phyloP scores from a whole-genome alignment of 2,888 invertebrate genomes.

The Entomobrya multifasciata region DNA sequence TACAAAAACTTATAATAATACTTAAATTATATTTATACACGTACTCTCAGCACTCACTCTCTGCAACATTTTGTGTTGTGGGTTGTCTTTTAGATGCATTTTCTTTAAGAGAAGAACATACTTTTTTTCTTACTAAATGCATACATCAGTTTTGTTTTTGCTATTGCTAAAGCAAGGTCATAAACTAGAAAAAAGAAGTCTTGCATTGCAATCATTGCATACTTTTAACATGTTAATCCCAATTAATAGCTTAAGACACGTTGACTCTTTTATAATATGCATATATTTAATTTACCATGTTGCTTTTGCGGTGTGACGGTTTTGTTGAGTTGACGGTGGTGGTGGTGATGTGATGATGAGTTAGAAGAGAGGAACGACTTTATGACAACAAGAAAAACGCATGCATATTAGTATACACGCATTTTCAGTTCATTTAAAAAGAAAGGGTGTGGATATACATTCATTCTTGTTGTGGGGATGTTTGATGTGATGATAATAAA shows the following conservation, averaged over 20 bases:
- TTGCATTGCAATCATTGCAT: constrained; percentile 55
- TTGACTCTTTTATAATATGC: constrained; percentile 53
- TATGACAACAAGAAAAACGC: too few relatives aligned
- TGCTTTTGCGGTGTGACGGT: too few relatives aligned
- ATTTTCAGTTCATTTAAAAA: too few relatives aligned
- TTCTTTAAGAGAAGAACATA: not conserved
- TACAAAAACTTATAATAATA: too few relatives aligned
- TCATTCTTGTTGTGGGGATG: constrained; percentile 44
- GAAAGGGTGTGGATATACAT: constrained; percentile 66
- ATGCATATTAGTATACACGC: too few relatives aligned
- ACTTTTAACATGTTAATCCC: constrained; percentile 75
- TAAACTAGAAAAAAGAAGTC: constrained; percentile 63
- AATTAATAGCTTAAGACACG: constrained; percentile 75
- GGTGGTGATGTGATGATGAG: constrained; percentile 4
- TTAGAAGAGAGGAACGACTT: constrained; percentile 25
- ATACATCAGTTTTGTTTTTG: too few relatives aligned
- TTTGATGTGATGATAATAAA: constrained; percentile 53
- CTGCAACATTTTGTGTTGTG: too few relatives aligned
- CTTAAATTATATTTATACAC: too few relatives aligned
- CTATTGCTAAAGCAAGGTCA: constrained; percentile 74
- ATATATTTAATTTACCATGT: too few relatives aligned
- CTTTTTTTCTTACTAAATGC: constrained; percentile 2
- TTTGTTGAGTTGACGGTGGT: constrained; percentile 12
- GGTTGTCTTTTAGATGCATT: not conserved
- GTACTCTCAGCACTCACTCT: too few relatives aligned